These are phyloP conservation scores for Diprion similis DNA, from an alignment of 1,140 invertebrate species.

Conservation along the genomic window DNA sequence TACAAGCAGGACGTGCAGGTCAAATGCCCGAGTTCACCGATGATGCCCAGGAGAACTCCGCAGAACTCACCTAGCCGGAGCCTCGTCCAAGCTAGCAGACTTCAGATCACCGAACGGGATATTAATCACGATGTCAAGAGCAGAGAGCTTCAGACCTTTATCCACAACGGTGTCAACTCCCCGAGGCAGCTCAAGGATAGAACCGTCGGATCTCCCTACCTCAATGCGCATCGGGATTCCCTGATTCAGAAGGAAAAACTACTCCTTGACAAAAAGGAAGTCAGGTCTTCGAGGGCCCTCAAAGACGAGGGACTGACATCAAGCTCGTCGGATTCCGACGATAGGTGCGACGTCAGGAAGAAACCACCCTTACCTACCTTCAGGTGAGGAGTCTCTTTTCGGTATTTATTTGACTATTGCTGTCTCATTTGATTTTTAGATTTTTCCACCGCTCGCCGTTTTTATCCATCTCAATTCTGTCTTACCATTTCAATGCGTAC, in stretches of 20 bases:
- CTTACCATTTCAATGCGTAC: too few relatives aligned
- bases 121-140: background rate
- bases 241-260: background rate
- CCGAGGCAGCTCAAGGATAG: constrained; percentile 6
- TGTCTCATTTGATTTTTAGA: too few relatives aligned
- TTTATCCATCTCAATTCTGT: too few relatives aligned
- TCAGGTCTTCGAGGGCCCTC: constrained; percentile 5
- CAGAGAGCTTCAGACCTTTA: background rate
- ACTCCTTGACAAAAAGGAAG: background rate
- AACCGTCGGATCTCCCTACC: background rate
- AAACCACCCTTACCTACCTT: constrained; percentile 53
- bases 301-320: constrained; percentile 42
- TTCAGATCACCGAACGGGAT: constrained; percentile 18
- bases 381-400: constrained; percentile 40
- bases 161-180: constrained; percentile 25
- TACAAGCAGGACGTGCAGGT: constrained; percentile 27
- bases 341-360: constrained; percentile 39
- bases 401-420: too few relatives aligned
- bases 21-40: constrained; percentile 36
- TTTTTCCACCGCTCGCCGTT: too few relatives aligned
- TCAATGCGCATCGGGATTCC: background rate
- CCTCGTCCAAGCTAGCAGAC: constrained; percentile 21
- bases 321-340: constrained; percentile 49
- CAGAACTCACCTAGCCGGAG: constrained; percentile 32
- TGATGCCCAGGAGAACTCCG: constrained; percentile 26